These are phyloP conservation scores for Nicator chloris DNA, from an alignment of 2,113 vertebrate genomes.

Conservation along the genomic window DNA sequence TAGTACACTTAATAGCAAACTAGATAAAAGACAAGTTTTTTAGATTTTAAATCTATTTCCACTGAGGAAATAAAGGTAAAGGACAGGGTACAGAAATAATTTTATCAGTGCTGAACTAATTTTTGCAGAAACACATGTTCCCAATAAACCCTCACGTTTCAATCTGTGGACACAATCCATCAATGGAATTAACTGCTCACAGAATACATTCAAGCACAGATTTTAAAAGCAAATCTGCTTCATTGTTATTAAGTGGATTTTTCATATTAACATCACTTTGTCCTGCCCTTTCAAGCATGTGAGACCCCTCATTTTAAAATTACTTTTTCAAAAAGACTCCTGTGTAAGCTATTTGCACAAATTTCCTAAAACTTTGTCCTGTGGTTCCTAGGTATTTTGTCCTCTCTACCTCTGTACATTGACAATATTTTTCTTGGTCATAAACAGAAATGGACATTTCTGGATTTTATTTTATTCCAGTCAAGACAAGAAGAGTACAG, in stretches of 20 bases:
- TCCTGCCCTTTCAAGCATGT: background rate
- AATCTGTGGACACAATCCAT: background rate
- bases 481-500: conserved; percentile 35
- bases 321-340: background rate
- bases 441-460: background rate
- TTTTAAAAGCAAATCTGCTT: background rate
- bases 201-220: background rate
- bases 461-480: conserved; percentile 25
- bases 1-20: background rate
- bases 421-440: conserved; percentile 7
- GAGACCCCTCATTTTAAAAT: background rate
- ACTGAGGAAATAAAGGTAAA: background rate
- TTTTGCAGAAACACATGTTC: background rate
- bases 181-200: background rate
- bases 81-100: background rate
- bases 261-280: background rate
- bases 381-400: background rate
- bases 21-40: background rate
- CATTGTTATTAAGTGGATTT: background rate
- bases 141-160: background rate
- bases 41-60: background rate
- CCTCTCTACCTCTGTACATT: background rate
- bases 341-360: background rate
- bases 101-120: background rate
- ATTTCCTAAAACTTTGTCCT: background rate